Evolutionary conservation across 2,113 vertebrate species (phyloP).

Genomic region (Catharus minimus): DNA sequence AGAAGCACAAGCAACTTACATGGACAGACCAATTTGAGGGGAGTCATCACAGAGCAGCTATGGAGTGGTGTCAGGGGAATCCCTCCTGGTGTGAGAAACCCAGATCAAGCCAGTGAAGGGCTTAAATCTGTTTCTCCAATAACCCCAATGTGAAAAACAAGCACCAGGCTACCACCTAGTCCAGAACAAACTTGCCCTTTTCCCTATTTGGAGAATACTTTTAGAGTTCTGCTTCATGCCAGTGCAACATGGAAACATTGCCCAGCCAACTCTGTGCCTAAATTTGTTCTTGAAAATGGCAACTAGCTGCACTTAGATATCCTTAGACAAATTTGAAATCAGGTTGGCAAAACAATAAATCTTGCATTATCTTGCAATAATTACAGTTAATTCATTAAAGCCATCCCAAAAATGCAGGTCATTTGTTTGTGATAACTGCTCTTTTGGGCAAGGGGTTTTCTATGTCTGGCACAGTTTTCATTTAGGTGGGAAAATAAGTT

Average conservation of each 20-base stretch:
- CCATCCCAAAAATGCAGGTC: not conserved
- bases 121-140: not conserved
- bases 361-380: not conserved
- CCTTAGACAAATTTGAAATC: not conserved
- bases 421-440: not conserved
- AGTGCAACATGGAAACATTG: not conserved
- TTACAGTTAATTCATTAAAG: not conserved
- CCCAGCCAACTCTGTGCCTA: not conserved
- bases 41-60: not conserved
- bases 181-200: not conserved
- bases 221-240: not conserved
- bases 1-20: not conserved
- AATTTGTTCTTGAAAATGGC: not conserved
- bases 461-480: not conserved
- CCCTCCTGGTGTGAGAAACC: not conserved
- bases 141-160: not conserved
- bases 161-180: not conserved
- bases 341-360: not conserved
- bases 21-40: not conserved
- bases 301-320: not conserved
- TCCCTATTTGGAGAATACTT: not conserved
- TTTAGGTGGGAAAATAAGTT: not conserved
- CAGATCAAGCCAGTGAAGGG: not conserved
- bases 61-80: not conserved
- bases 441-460: not conserved